Evolutionary conservation across 2,113 vertebrate genomes (phyloP).

Genomic region (Pitta sordida): DNA sequence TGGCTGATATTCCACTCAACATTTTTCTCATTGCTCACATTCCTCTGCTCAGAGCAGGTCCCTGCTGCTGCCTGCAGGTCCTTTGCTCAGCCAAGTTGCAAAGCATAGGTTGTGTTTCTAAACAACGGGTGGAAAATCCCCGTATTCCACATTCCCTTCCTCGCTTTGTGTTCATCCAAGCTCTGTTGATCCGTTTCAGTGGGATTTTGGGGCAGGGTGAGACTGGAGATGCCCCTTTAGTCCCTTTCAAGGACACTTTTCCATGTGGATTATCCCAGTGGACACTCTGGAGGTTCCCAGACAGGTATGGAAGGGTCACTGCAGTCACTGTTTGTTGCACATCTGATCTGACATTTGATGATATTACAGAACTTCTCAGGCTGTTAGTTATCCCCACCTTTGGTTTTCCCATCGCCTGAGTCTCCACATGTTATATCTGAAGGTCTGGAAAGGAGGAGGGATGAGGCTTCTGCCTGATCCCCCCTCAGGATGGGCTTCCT

Average conservation of each 20-base stretch:
- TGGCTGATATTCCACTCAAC: neutral
- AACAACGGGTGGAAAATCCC: neutral
- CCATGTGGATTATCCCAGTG: neutral
- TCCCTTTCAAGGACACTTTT: neutral
- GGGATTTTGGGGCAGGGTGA: neutral
- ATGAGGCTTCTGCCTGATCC: neutral
- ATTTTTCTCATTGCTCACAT: neutral
- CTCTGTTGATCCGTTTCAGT: neutral
- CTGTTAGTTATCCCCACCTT: neutral
- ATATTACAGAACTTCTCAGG: neutral
- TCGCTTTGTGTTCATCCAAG: neutral
- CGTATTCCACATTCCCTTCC: neutral
- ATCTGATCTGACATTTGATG: rapidly evolving
- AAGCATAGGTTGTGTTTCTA: neutral
- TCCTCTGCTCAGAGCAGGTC: neutral
- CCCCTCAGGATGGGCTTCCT: neutral
- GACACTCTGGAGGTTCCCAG: neutral
- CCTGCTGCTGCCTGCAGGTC: constrained; percentile 6
- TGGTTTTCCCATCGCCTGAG: neutral
- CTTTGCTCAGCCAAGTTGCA: neutral
- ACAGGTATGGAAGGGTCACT: neutral
- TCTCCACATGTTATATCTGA: neutral
- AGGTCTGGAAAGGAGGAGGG: neutral
- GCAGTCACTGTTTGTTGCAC: neutral
- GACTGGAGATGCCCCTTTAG: neutral